phyloP scores from a whole-genome alignment of 1,140 invertebrate species.

The Octopus bimaculoides region DNA sequence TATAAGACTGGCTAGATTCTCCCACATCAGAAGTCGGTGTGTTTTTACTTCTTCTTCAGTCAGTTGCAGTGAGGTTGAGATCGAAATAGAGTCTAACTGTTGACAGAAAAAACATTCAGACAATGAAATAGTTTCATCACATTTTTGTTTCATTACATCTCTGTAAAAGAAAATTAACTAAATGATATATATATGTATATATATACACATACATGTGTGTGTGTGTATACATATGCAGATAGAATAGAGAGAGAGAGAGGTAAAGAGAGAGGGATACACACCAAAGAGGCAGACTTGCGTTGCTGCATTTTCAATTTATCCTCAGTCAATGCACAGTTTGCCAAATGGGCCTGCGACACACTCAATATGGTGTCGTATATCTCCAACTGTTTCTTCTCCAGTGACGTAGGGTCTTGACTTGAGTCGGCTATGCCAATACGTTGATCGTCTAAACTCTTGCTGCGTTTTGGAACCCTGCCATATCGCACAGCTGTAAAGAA shows the following conservation, averaged over 20 bases:
- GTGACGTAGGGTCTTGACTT: slow-evolving; percentile 37
- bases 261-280: slow-evolving; percentile 49
- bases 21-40: slow-evolving; percentile 68
- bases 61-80: slow-evolving; percentile 31
- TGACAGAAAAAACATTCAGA: neutral
- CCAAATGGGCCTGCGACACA: slow-evolving; percentile 85
- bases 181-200: no score
- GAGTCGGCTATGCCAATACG: slow-evolving; percentile 45
- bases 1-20: slow-evolving; percentile 90
- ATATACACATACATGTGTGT: no score
- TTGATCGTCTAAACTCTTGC: slow-evolving; percentile 72
- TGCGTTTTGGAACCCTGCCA: slow-evolving; percentile 90
- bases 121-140: no score
- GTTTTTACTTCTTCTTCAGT: slow-evolving; percentile 42
- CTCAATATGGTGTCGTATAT: slow-evolving; percentile 84
- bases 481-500: slow-evolving; percentile 81
- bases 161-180: no score
- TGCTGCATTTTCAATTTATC: slow-evolving; percentile 73
- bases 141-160: no score
- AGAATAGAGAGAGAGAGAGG: no score
- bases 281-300: slow-evolving; percentile 71
- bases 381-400: slow-evolving; percentile 62
- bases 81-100: slow-evolving; percentile 10
- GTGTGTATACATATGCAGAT: no score
- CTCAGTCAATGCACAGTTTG: slow-evolving; percentile 86